phyloP scores from a whole-genome alignment of 2,113 vertebrate genomes.

The Etia nguti region DNA sequence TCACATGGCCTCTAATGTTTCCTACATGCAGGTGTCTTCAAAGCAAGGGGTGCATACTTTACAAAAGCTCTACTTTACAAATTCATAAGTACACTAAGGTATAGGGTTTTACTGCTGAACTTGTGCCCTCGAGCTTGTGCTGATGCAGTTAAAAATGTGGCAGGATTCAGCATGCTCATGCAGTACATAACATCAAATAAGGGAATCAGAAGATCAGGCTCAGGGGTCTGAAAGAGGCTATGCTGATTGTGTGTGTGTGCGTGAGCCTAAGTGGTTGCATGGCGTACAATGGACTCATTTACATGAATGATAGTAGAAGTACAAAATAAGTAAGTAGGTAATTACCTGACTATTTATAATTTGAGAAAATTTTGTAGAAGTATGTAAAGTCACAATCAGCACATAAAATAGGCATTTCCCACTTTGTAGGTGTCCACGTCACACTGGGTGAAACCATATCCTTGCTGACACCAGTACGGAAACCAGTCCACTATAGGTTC shows the following conservation, averaged over 20 bases:
- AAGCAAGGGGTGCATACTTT: background rate
- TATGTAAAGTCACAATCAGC: background rate
- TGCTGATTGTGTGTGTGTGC: background rate
- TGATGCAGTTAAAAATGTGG: constrained; percentile 13
- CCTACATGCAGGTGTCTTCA: background rate
- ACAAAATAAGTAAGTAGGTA: background rate
- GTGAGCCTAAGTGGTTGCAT: background rate
- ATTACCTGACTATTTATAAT: background rate
- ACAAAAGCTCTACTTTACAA: background rate
- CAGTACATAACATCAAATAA: background rate
- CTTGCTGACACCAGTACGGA: constrained; percentile 26
- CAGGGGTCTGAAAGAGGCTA: background rate
- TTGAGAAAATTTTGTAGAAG: background rate
- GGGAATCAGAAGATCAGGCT: background rate
- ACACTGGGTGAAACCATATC: constrained; percentile 5
- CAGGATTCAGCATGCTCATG: constrained; percentile 29
- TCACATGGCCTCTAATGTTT: background rate
- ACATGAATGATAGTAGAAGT: background rate
- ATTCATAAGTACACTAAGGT: background rate
- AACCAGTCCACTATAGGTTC: constrained; percentile 59
- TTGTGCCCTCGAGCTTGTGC: background rate
- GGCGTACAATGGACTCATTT: background rate
- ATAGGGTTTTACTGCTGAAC: background rate
- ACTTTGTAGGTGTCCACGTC: background rate
- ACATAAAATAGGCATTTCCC: background rate